These are phyloP conservation scores for Drosophila burlai DNA, from an alignment of 1,140 invertebrate genomes.

Conservation along the genomic window DNA sequence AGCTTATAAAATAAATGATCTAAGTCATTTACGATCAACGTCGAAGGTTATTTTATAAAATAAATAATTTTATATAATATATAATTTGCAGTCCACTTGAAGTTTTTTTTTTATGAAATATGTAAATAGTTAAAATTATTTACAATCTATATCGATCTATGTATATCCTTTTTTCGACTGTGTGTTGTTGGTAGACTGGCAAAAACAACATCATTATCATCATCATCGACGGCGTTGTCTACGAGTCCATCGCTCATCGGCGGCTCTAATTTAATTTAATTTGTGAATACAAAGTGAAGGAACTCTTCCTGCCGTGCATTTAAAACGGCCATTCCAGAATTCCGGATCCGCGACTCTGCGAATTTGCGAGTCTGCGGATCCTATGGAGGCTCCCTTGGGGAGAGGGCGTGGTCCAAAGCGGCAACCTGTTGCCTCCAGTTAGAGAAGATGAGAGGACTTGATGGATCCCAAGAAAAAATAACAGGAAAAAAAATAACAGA, in stretches of 20 bases:
- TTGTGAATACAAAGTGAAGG: constrained; percentile 66
- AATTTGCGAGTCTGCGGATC: constrained; percentile 2
- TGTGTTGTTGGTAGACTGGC: background rate
- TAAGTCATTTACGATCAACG: no score
- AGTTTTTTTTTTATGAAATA: background rate
- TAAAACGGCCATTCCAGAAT: constrained; percentile 25
- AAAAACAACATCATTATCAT: constrained; percentile 29
- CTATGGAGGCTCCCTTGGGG: constrained; percentile 6
- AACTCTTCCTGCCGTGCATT: constrained; percentile 50
- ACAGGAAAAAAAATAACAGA: constrained; percentile 41
- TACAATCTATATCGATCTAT: background rate
- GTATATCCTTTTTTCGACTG: background rate
- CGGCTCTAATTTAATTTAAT: no score
- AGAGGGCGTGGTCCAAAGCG: constrained; percentile 36
- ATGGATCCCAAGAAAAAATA: constrained; percentile 5
- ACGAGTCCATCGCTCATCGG: constrained; percentile 44
- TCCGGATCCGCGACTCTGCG: constrained; percentile 1
- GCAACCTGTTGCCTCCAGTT: constrained; percentile 71
- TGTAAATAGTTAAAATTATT: background rate
- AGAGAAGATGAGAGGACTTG: constrained; percentile 20
- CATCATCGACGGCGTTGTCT: constrained; percentile 23
- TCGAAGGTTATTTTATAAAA: no score
- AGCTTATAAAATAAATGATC: no score
- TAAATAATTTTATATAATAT: no score
- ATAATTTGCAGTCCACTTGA: background rate